A percentile compares a stretch with the other conserved stretches of the same genome.
These are phyloP conservation scores for Trichomycterus rosablanca DNA, from an alignment of 2,113 vertebrate species.

Conservation along the genomic window DNA sequence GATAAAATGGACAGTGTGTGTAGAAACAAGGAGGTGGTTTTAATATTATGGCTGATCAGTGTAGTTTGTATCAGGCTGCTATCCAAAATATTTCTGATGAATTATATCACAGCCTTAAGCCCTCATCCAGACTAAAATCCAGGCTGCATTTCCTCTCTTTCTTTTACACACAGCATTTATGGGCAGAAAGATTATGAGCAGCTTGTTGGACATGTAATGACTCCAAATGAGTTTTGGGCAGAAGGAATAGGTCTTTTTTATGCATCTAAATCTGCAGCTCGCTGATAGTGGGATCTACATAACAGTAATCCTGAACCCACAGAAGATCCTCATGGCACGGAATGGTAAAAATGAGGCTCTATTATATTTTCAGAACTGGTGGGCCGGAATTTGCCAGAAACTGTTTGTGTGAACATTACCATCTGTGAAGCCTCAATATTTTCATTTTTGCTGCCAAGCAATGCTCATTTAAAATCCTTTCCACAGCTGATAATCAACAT, in stretches of 20 bases:
- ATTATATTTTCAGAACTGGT: constrained; percentile 19
- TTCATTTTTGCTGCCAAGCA: constrained; percentile 10
- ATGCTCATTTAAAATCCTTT: not conserved
- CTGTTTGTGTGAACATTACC: constrained; percentile 14
- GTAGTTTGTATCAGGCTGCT: no score
- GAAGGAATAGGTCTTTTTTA: constrained; percentile 25
- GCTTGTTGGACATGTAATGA: constrained; percentile 31
- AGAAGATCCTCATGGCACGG: constrained; percentile 25
- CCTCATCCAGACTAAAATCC: constrained; percentile 10
- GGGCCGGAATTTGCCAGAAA: constrained; percentile 18
- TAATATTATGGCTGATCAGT: no score
- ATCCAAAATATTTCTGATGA: no score
- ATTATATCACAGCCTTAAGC: no score
- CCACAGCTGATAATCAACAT: not conserved
- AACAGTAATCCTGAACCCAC: no score
- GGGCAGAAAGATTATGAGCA: constrained; percentile 32
- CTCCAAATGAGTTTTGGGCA: constrained; percentile 15
- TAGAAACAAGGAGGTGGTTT: no score
- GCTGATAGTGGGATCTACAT: no score
- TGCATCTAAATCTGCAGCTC: no score
- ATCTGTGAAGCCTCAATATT: not conserved
- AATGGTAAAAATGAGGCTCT: constrained; percentile 4
- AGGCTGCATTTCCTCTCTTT: constrained; percentile 5
- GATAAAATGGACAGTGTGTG: not conserved
- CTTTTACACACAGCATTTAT: constrained; percentile 21